A percentile compares a stretch with the other conserved stretches of the same genome.
phyloP scores from a whole-genome alignment of 1,140 invertebrate species.

The Lucilia cuprina region DNA sequence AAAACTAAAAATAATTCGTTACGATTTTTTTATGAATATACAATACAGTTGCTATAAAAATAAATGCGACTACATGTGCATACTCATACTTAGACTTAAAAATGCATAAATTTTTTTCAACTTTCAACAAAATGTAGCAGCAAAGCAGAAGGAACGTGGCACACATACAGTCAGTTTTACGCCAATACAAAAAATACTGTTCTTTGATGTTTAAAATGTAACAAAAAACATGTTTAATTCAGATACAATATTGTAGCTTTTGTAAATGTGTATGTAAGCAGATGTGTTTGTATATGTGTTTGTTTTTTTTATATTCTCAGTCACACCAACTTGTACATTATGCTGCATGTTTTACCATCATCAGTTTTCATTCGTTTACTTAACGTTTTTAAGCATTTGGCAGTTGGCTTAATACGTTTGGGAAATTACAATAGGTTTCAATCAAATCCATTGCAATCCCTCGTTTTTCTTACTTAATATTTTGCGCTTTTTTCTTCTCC shows the following conservation, averaged over 20 bases:
- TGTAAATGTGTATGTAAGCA: neutral
- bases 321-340: neutral
- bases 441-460: conserved; percentile 36
- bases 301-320: neutral
- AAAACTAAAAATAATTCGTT: neutral
- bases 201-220: neutral
- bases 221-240: neutral
- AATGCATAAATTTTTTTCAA: neutral
- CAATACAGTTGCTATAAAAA: neutral
- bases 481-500: neutral
- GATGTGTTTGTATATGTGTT: neutral
- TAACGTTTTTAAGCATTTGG: conserved; percentile 32
- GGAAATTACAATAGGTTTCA: conserved; percentile 41
- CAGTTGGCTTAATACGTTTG: conserved; percentile 37
- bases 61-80: neutral
- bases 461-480: conserved; percentile 22
- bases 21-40: neutral
- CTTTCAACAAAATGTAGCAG: neutral
- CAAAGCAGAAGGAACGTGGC: too few relatives aligned
- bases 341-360: conserved; percentile 14
- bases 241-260: neutral
- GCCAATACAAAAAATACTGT: neutral
- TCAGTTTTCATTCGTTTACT: conserved; percentile 24
- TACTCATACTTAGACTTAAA: neutral
- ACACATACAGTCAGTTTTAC: too few relatives aligned